phyloP scores from a whole-genome alignment of 1,140 invertebrate genomes.

The Bradynema listronoti region DNA sequence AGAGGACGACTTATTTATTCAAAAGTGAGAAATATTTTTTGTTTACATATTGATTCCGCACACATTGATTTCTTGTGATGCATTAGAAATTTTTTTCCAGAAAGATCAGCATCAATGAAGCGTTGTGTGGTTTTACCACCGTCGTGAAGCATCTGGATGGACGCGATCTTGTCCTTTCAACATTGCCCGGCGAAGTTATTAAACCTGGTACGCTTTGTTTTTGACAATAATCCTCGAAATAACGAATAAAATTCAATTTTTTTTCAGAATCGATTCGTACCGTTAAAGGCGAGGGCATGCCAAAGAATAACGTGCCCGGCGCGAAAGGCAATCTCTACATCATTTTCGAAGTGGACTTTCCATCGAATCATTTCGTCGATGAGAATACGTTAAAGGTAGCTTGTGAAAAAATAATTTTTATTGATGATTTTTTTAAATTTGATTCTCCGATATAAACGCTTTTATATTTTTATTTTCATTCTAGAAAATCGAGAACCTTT shows the following conservation, averaged over 20 bases:
- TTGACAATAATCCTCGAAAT: background rate
- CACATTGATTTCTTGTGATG: background rate
- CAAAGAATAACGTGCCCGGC: slow-evolving; percentile 69
- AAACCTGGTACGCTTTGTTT: slow-evolving; percentile 61
- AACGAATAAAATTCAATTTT: background rate
- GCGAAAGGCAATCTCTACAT: slow-evolving; percentile 80
- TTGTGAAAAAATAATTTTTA: background rate
- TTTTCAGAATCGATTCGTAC: slow-evolving; percentile 59
- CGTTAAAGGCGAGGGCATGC: slow-evolving; percentile 64
- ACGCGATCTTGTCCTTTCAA: slow-evolving; percentile 69
- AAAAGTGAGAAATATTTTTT: slow-evolving; percentile 29
- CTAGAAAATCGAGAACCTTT: slow-evolving; percentile 33
- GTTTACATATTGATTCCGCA: background rate
- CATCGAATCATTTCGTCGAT: slow-evolving; percentile 70
- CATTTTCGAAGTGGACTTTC: slow-evolving; percentile 76
- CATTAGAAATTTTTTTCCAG: slow-evolving; percentile 44
- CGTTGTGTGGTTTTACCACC: slow-evolving; percentile 63
- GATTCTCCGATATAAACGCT: slow-evolving; percentile 8
- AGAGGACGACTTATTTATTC: slow-evolving; percentile 60
- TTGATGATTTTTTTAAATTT: background rate
- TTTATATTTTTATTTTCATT: slow-evolving; percentile 3
- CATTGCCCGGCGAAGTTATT: slow-evolving; percentile 69
- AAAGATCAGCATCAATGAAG: slow-evolving; percentile 61
- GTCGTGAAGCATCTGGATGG: slow-evolving; percentile 75
- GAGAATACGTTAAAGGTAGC: slow-evolving; percentile 65